Percentiles rank a stretch among this genome's conserved stretches.
phyloP scores from a whole-genome alignment of 1,140 invertebrate genomes.

The Polypedilum pembai region DNA sequence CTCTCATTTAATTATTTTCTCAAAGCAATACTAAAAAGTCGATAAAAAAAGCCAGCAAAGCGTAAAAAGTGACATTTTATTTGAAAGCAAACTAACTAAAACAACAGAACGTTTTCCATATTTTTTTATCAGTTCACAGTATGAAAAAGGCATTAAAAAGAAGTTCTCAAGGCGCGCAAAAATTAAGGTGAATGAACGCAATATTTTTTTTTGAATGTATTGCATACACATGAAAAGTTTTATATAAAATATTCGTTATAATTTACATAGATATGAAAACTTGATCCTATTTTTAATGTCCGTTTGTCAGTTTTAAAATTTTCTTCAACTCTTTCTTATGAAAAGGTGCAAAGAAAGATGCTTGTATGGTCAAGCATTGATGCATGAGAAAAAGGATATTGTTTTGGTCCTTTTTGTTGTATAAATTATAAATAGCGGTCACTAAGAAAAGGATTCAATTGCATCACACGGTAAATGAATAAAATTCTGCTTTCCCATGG shows the following conservation, averaged over 20 bases:
- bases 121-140: not conserved
- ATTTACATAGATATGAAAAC: not conserved
- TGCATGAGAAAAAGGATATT: conserved; percentile 7
- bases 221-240: not conserved
- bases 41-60: not conserved
- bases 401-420: not conserved
- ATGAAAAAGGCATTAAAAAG: not conserved
- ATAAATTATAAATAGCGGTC: not conserved
- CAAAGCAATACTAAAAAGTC: not conserved
- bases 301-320: not conserved
- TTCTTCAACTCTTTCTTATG: not conserved
- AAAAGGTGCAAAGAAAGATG: not conserved
- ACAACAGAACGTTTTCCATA: not conserved
- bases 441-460: conserved; percentile 3
- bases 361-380: conserved; percentile 21
- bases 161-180: conserved; percentile 15
- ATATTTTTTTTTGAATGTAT: not conserved
- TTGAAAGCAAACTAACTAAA: not conserved
- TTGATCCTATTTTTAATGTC: not conserved
- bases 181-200: not conserved
- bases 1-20: too few species aligned
- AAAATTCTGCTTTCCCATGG: conserved; percentile 5
- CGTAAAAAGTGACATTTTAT: not conserved
- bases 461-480: not conserved
- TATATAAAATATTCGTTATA: not conserved